Percentiles rank a stretch among this genome's conserved stretches.
These are phyloP conservation scores for Sciaenops ocellatus DNA, from an alignment of 2,797 vertebrate species.

Conservation along the genomic window DNA sequence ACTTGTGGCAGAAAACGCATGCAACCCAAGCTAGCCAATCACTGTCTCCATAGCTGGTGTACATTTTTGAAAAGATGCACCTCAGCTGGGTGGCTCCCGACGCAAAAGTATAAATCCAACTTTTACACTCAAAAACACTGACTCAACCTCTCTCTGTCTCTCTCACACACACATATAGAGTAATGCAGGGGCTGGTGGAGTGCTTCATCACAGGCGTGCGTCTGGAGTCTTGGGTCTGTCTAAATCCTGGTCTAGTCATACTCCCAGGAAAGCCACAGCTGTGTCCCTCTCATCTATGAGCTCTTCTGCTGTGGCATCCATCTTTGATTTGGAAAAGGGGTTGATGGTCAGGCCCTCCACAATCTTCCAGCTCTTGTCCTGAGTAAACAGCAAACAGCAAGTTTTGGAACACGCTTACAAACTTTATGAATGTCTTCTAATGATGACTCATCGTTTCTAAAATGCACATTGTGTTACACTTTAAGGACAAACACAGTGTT, in stretches of 20 bases:
- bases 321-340: constrained; percentile 93
- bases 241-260: constrained; percentile 85
- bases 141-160: constrained; percentile 17
- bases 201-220: constrained; percentile 87
- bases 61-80: constrained; percentile 6
- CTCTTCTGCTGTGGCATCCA: constrained; percentile 94
- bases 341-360: constrained; percentile 92
- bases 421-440: neutral
- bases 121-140: constrained; percentile 57
- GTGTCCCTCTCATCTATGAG: constrained; percentile 93
- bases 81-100: neutral
- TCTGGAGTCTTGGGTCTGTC: constrained; percentile 84
- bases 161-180: constrained; percentile 33
- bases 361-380: constrained; percentile 96
- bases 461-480: neutral
- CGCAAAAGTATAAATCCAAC: constrained; percentile 55
- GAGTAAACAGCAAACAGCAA: constrained; percentile 14
- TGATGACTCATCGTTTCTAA: neutral
- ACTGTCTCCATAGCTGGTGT: neutral
- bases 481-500: neutral
- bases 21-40: neutral
- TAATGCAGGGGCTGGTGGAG: constrained; percentile 56
- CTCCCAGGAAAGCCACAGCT: constrained; percentile 81
- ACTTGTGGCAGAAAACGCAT: neutral
- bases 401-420: neutral